These are phyloP conservation scores for Crotophaga sulcirostris DNA, from an alignment of 2,113 vertebrate species.

Conservation along the genomic window DNA sequence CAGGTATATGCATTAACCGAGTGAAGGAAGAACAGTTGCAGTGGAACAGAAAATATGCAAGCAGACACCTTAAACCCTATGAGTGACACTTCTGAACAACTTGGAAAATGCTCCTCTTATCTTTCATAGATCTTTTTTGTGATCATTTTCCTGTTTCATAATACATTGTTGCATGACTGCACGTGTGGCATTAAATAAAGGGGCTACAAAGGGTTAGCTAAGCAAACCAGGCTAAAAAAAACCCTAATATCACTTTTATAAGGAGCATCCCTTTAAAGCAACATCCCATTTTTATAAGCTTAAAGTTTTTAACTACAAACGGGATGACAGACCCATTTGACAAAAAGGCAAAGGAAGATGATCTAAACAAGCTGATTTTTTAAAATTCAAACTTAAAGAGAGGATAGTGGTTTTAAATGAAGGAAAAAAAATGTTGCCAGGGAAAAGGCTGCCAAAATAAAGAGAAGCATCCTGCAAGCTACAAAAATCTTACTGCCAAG, in stretches of 20 bases:
- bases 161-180: background rate
- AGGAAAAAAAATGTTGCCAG: background rate
- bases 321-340: background rate
- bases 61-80: background rate
- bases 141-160: background rate
- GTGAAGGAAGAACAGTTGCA: background rate
- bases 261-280: background rate
- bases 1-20: background rate
- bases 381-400: background rate
- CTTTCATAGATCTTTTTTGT: background rate
- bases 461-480: background rate
- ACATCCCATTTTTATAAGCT: background rate
- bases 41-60: background rate
- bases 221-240: background rate
- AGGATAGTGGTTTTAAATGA: background rate
- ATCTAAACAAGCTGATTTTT: background rate
- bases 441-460: background rate
- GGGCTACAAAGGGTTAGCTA: background rate
- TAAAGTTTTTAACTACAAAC: background rate
- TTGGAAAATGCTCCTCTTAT: background rate
- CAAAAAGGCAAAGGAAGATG: background rate
- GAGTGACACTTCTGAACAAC: background rate
- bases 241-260: background rate
- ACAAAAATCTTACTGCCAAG: background rate
- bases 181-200: background rate